A percentile compares a stretch with the other conserved stretches of the same genome.
Conservation (phyloP, 2,888 invertebrate species). For the Pachydiplax longipennis region DNA sequence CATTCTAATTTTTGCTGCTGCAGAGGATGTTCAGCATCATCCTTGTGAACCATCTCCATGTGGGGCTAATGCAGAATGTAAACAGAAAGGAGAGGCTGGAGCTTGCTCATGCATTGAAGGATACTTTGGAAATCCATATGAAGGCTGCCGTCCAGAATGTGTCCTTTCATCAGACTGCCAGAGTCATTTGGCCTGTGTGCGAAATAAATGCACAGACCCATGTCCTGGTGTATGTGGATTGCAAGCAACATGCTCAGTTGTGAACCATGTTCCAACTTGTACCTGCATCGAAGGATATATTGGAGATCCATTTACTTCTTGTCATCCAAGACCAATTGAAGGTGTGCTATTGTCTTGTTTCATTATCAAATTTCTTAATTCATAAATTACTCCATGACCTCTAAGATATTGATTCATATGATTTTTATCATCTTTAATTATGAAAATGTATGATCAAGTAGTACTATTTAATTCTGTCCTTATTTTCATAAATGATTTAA, state of each 20-base stretch:
- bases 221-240: conserved; percentile 66
- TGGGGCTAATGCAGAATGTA: conserved; percentile 64
- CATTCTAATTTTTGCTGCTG: neutral
- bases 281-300: conserved; percentile 60
- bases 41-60: conserved; percentile 83
- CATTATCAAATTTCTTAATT: neutral
- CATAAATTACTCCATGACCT: neutral
- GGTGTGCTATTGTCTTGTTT: conserved; percentile 13
- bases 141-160: conserved; percentile 68
- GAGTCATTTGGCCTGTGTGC: conserved; percentile 64
- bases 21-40: conserved; percentile 58
- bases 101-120: conserved; percentile 82
- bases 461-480: too few species aligned
- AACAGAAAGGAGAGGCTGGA: conserved; percentile 78
- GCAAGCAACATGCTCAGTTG: conserved; percentile 59
- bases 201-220: conserved; percentile 66
- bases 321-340: conserved; percentile 49
- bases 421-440: too few species aligned
- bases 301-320: conserved; percentile 59
- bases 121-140: conserved; percentile 77
- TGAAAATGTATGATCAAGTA: too few species aligned
- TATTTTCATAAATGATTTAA: too few species aligned
- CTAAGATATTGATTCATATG: too few species aligned
- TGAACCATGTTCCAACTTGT: conserved; percentile 58
- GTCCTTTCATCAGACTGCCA: conserved; percentile 66